phyloP scores from a whole-genome alignment of 1,140 invertebrate genomes.

The Cyphomyrmex costatus region DNA sequence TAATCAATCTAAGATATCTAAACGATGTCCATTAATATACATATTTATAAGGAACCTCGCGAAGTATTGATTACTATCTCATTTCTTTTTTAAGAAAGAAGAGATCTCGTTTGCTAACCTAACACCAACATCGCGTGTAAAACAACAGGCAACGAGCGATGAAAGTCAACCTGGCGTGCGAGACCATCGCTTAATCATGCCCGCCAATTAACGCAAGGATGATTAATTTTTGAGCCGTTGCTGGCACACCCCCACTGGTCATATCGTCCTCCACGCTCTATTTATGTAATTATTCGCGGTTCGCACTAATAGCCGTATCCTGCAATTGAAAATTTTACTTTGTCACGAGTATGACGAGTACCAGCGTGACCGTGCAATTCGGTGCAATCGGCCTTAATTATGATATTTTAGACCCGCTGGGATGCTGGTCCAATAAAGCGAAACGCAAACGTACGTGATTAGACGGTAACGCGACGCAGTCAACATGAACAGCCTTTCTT shows the following conservation, averaged over 20 bases:
- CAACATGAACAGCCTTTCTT: constrained; percentile 38
- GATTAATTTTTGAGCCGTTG: constrained; percentile 74
- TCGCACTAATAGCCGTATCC: constrained; percentile 73
- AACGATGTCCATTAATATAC: too few relatives aligned
- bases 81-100: not conserved
- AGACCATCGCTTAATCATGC: constrained; percentile 73
- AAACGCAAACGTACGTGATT: constrained; percentile 36
- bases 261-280: constrained; percentile 70
- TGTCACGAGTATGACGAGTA: constrained; percentile 76
- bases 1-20: too few relatives aligned
- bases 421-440: constrained; percentile 31
- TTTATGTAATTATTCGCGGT: constrained; percentile 76
- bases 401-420: constrained; percentile 37
- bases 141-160: constrained; percentile 27
- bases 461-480: constrained; percentile 23
- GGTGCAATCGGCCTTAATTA: constrained; percentile 67
- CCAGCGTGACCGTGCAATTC: constrained; percentile 72
- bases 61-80: not conserved
- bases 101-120: constrained; percentile 31
- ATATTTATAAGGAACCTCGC: too few relatives aligned
- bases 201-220: constrained; percentile 75
- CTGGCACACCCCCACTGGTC: constrained; percentile 66
- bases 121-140: constrained; percentile 33
- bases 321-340: constrained; percentile 78
- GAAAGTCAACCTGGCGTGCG: constrained; percentile 58